Percentiles rank a stretch among this genome's conserved stretches.
These are phyloP conservation scores for Halocynthia roretzi DNA, from an alignment of 23 tunicate species.

Conservation along the genomic window DNA sequence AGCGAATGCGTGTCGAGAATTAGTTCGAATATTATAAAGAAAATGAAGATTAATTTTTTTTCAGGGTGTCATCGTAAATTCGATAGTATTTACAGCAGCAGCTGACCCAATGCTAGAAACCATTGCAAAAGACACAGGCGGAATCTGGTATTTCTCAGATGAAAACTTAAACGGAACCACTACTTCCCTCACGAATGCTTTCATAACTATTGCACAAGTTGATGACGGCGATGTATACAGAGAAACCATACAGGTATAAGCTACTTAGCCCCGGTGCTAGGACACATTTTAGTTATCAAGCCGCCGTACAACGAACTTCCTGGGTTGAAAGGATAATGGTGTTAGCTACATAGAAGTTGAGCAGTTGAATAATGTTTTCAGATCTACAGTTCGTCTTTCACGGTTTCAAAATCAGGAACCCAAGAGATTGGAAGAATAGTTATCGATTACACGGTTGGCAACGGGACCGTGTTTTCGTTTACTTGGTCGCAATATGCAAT, in stretches of 20 bases:
- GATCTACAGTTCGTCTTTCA: conserved; percentile 54
- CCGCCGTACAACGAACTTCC: neutral
- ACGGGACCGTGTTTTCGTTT: conserved; percentile 60
- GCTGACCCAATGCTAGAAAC: conserved; percentile 37
- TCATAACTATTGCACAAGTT: conserved; percentile 20
- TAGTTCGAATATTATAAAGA: neutral
- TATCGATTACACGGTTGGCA: conserved; percentile 66
- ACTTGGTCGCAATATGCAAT: conserved; percentile 54
- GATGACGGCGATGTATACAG: conserved; percentile 60
- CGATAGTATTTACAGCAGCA: conserved; percentile 35
- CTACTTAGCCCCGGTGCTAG: no score
- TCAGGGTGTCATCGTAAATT: conserved; percentile 39
- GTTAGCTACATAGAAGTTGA: no score
- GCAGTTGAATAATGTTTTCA: conserved; percentile 3
- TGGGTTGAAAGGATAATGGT: no score
- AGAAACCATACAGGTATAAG: conserved; percentile 50
- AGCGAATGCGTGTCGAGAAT: neutral
- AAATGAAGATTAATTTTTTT: neutral
- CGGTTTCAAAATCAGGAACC: conserved; percentile 12
- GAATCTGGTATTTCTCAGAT: conserved; percentile 56
- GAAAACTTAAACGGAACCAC: conserved; percentile 6
- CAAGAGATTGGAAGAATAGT: conserved; percentile 36
- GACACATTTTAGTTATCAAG: neutral
- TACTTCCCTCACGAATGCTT: conserved; percentile 36
- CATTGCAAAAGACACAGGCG: conserved; percentile 31